Conservation (phyloP, 2,113 vertebrate species). For the Neopipo cinnamomea region DNA sequence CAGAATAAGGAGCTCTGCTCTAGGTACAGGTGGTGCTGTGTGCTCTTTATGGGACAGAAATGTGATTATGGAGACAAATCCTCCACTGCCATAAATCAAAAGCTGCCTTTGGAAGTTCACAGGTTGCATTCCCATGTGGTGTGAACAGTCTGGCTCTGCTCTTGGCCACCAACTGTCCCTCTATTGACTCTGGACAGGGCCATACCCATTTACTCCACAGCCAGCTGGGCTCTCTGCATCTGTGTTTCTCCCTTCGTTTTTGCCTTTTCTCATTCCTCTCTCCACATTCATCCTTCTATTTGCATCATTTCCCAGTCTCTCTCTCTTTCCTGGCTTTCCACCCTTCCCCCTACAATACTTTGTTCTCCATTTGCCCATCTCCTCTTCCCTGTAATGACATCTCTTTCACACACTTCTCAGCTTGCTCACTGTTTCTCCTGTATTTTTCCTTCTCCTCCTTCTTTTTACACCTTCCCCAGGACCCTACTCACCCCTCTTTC, state of each 20-base stretch:
- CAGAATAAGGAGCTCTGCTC: not conserved
- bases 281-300: not conserved
- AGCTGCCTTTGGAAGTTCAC: not conserved
- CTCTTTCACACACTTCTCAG: no score
- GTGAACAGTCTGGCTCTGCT: not conserved
- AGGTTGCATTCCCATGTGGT: accelerated
- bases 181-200: not conserved
- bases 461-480: not conserved
- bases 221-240: not conserved
- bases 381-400: not conserved
- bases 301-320: not conserved
- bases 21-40: not conserved
- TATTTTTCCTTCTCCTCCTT: not conserved
- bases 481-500: not conserved
- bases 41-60: not conserved
- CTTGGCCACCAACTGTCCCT: not conserved
- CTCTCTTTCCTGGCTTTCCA: not conserved
- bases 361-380: not conserved
- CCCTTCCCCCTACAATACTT: not conserved
- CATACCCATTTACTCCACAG: not conserved
- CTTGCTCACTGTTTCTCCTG: not conserved
- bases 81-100: not conserved
- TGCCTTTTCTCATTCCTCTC: not conserved
- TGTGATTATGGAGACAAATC: not conserved
- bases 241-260: not conserved